phyloP scores from a whole-genome alignment of 2,797 vertebrate species.

The Siniperca obscura region DNA sequence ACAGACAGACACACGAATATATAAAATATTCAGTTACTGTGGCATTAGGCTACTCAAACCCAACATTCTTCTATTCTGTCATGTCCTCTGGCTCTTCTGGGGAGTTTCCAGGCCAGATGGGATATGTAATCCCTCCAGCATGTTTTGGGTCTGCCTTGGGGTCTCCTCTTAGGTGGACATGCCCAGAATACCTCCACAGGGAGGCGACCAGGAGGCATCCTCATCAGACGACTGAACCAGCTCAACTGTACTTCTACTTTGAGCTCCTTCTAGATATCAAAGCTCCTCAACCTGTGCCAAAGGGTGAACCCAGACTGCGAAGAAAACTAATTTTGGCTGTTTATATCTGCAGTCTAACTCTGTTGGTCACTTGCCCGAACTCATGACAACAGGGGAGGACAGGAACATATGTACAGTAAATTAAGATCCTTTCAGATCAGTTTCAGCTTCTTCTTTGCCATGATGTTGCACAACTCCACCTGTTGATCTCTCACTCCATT shows the following conservation, averaged over 20 bases:
- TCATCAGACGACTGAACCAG: background rate
- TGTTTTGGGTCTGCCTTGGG: constrained; percentile 39
- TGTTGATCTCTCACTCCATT: background rate
- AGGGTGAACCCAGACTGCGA: background rate
- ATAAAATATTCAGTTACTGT: constrained; percentile 39
- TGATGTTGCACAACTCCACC: background rate
- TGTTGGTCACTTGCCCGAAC: background rate
- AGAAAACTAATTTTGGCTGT: background rate
- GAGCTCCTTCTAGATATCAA: constrained; percentile 11
- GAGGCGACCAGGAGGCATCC: constrained; percentile 8
- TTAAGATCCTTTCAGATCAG: background rate
- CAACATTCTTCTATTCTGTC: constrained; percentile 16
- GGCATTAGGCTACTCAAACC: background rate
- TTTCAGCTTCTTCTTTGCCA: background rate
- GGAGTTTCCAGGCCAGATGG: constrained; percentile 35
- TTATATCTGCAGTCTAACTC: background rate
- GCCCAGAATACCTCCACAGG: constrained; percentile 21
- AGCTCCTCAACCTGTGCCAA: background rate
- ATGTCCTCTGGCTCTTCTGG: constrained; percentile 21
- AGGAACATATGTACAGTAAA: background rate
- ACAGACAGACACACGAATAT: background rate
- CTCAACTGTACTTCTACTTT: constrained; percentile 17
- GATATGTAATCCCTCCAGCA: constrained; percentile 44
- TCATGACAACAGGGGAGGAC: background rate
- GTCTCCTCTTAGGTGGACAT: constrained; percentile 30